Evolutionary conservation across 2,113 vertebrate genomes (phyloP), one percentile per base, ranked within the genome.

Genomic region (Vulpes ferrilata): DNA sequence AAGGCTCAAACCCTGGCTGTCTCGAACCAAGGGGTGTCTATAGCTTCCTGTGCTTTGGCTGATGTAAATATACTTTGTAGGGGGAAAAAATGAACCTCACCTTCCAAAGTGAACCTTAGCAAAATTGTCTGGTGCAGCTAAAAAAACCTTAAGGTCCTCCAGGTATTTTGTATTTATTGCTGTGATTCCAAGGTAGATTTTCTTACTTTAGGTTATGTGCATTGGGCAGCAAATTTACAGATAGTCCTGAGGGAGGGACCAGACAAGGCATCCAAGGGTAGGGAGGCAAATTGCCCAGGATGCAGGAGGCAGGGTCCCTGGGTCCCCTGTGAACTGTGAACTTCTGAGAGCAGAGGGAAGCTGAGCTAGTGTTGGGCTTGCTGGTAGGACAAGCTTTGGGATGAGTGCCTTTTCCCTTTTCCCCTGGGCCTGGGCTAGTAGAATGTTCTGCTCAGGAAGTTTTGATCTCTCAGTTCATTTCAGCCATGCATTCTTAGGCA

Each of bases 261-360:
- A 13, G 55, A 80, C 3, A 25, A n/a, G 71, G 23, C 2, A 11
- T 35, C 35, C 9, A 27, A 82, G 12, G 73, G 32, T 32, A 12
- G 0, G 76, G 11, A 7, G 7, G 0, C 27, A 16, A 30, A 80
- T 0, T 55, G 57, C 55, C 60, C 19, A 5, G 7, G 13, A 27
- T 23, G 20, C 32, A 15, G 19, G 8, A 20, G 71, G 19, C 35
- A 43, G 89, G 12, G 6, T 53, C 35, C n/a, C 23, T 1, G 6
- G 60, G 67, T 23, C 43, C 79, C 11, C 0, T 1, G 32, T 11
- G 73, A 83, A 23, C 71, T 53, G 35, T 13, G 48, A 60, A 65
- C 22, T 9, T 53, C 55, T 59, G 71, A n/a, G 38, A 80, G 5
- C 67, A 89, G 60, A 71, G 62, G 48, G 83, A 65, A 59, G 71